A percentile compares a stretch with the other conserved stretches of the same genome.
Evolutionary conservation across 2,888 invertebrate genomes (phyloP).

Genomic region (Lymantria monacha): DNA sequence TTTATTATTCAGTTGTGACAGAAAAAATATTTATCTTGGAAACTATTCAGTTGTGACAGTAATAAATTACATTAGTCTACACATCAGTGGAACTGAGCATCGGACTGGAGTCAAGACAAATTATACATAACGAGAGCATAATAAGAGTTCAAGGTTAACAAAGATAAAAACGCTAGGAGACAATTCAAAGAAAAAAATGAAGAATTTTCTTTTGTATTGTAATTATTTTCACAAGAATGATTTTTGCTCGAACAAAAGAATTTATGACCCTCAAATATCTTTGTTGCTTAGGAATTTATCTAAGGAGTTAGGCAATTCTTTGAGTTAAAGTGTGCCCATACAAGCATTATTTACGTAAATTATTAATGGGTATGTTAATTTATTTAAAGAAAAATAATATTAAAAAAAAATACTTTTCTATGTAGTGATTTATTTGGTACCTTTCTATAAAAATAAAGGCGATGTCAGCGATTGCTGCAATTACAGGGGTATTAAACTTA

Average conservation of each 20-base stretch:
- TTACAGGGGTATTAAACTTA: no score
- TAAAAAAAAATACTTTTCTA: no score
- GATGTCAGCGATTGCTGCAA: no score
- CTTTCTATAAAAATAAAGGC: no score
- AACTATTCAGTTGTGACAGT: constrained; percentile 11
- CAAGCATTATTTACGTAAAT: no score
- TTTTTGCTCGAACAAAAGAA: constrained; percentile 22
- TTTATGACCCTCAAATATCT: not conserved
- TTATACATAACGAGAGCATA: constrained; percentile 29
- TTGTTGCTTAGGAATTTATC: not conserved
- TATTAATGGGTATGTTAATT: no score
- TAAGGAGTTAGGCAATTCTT: not conserved
- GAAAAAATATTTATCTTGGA: no score
- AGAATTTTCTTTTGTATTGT: constrained; percentile 25
- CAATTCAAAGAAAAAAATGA: constrained; percentile 31
- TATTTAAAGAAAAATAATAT: no score
- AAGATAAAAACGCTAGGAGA: constrained; percentile 21
- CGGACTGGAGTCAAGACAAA: constrained; percentile 28
- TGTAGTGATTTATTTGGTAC: no score
- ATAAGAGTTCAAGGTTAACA: constrained; percentile 24
- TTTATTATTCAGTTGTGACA: no score
- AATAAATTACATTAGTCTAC: constrained; percentile 25
- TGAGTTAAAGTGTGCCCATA: no score
- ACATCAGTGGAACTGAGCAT: constrained; percentile 25
- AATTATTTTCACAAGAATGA: constrained; percentile 28